Conservation (phyloP, 2,797 vertebrate species). For the Apodemus agrarius region DNA sequence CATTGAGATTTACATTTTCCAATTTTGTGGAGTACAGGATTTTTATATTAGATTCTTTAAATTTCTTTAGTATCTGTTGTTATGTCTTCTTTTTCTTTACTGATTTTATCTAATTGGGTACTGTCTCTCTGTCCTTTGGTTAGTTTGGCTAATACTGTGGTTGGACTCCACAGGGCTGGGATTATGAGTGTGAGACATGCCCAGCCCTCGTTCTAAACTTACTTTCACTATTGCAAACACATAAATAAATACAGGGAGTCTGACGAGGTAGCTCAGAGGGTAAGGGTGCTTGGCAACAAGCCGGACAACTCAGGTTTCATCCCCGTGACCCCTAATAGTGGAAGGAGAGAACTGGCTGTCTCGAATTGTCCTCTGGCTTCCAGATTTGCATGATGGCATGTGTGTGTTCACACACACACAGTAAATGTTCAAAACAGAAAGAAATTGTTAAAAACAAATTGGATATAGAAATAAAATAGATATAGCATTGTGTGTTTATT, state of each 20-base stretch:
- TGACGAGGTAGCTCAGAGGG: not conserved
- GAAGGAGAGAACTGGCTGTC: not conserved
- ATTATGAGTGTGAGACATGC: not conserved
- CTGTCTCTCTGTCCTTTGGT: too few species aligned
- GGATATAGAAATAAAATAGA: not conserved
- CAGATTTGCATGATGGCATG: not conserved
- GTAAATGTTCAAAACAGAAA: not conserved
- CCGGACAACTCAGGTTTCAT: not conserved
- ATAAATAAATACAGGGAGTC: not conserved
- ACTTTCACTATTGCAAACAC: not conserved
- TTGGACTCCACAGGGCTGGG: not conserved
- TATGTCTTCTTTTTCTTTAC: too few species aligned
- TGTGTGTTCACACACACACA: not conserved
- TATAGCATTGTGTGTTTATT: not conserved
- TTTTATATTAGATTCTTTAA: too few species aligned
- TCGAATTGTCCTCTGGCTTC: not conserved
- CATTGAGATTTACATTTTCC: too few species aligned
- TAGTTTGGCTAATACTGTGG: too few species aligned
- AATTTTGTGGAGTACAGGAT: too few species aligned
- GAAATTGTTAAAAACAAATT: not conserved
- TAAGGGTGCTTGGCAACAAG: not conserved
- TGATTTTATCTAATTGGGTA: too few species aligned
- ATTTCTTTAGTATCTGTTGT: too few species aligned
- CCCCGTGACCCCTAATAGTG: not conserved
- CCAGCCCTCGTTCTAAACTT: not conserved